Conservation (phyloP, 2,888 invertebrate species). For the Acanthosepion pharaonis region DNA sequence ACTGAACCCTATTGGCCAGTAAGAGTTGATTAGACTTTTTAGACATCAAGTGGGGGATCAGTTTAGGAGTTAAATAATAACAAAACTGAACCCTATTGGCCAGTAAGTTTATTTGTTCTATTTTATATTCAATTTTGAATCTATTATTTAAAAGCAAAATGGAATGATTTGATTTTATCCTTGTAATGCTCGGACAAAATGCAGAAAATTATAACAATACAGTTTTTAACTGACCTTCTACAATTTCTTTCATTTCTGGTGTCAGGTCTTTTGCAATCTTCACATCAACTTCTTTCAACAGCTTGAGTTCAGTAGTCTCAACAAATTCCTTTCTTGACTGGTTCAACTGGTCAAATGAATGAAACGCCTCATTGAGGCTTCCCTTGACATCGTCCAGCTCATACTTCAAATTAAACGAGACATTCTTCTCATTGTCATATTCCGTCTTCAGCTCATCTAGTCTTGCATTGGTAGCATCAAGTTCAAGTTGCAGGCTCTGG, state of each 20-base stretch:
- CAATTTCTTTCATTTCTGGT: background rate
- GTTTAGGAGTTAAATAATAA: no score
- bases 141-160: no score
- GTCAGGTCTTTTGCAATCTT: background rate
- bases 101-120: no score
- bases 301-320: background rate
- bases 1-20: no score
- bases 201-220: background rate
- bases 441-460: constrained; percentile 47
- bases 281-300: background rate
- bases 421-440: constrained; percentile 48
- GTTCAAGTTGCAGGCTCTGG: constrained; percentile 50
- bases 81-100: no score
- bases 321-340: background rate
- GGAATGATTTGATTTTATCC: no score
- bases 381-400: background rate
- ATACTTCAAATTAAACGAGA: constrained; percentile 49
- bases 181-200: background rate
- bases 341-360: background rate
- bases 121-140: no score
- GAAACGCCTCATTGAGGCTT: background rate
- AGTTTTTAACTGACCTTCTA: background rate
- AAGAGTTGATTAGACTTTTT: no score
- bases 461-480: constrained; percentile 51
- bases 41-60: no score